phyloP scores from a whole-genome alignment of 2,797 vertebrate species.

The Melanotaenia nigrans region DNA sequence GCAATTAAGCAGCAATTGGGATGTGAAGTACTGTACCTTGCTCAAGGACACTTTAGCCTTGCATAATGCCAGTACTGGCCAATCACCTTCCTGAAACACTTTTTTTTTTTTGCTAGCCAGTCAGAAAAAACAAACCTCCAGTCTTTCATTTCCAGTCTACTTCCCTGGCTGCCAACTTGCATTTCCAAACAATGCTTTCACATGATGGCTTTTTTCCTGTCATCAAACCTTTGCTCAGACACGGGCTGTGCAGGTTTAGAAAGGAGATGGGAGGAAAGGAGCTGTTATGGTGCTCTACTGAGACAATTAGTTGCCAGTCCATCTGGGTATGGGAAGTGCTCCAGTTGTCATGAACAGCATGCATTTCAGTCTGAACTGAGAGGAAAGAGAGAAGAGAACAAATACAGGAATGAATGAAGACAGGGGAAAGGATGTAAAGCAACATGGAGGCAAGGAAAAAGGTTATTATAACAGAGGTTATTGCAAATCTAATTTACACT shows the following conservation, averaged over 20 bases:
- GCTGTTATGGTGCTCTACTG: slow-evolving; percentile 42
- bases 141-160: neutral
- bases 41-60: neutral
- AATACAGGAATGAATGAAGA: neutral
- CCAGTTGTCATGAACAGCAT: slow-evolving; percentile 52
- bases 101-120: neutral
- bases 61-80: slow-evolving; percentile 1
- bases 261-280: slow-evolving; percentile 22
- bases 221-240: slow-evolving; percentile 2
- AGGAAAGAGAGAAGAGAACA: neutral
- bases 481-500: slow-evolving; percentile 24
- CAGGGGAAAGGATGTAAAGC: neutral
- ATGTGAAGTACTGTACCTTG: slow-evolving; percentile 6
- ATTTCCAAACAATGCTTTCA: slow-evolving; percentile 9
- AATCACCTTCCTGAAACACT: neutral
- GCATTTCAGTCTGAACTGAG: slow-evolving; percentile 22
- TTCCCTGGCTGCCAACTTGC: slow-evolving; percentile 8
- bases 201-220: slow-evolving; percentile 15
- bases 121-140: neutral
- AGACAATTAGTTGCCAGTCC: slow-evolving; percentile 57
- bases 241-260: slow-evolving; percentile 15
- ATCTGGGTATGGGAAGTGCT: slow-evolving; percentile 59
- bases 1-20: neutral
- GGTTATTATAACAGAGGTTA: slow-evolving; percentile 10
- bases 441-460: slow-evolving; percentile 1